phyloP scores from a whole-genome alignment of 2,888 invertebrate species.

The Drosophila phalerata region DNA sequence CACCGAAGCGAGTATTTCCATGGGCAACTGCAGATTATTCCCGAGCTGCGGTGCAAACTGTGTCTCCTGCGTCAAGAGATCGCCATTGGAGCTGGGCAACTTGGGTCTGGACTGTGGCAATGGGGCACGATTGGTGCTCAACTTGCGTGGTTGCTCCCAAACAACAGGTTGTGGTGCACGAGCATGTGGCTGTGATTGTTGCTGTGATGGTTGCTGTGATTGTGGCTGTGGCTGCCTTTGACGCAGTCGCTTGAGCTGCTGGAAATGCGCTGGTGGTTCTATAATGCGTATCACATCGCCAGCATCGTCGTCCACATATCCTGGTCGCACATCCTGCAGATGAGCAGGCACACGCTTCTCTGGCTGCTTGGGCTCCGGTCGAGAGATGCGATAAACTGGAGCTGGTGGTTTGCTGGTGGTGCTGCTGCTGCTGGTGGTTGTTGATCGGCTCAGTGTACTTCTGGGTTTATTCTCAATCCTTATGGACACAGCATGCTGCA shows the following conservation, averaged over 20 bases:
- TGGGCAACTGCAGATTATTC: slow-evolving; percentile 68
- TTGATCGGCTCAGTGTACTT: neutral
- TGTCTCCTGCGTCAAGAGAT: slow-evolving; percentile 64
- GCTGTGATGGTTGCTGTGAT: neutral
- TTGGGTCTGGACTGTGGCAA: neutral
- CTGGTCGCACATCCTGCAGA: slow-evolving; percentile 75
- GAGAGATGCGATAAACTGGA: slow-evolving; percentile 66
- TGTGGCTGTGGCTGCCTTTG: slow-evolving; percentile 42
- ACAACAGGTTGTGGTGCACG: slow-evolving; percentile 26
- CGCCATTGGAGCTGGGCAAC: slow-evolving; percentile 25
- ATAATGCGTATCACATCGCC: slow-evolving; percentile 83
- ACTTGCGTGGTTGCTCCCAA: slow-evolving; percentile 61
- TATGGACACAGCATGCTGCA: slow-evolving; percentile 26
- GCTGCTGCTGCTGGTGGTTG: slow-evolving; percentile 7
- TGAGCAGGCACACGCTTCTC: slow-evolving; percentile 68
- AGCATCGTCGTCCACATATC: slow-evolving; percentile 72
- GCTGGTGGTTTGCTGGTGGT: neutral
- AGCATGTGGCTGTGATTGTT: neutral
- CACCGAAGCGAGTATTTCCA: slow-evolving; percentile 81
- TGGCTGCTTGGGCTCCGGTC: slow-evolving; percentile 62
- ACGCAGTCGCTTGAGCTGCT: slow-evolving; percentile 69
- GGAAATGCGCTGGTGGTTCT: slow-evolving; percentile 81
- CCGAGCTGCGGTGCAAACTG: slow-evolving; percentile 32
- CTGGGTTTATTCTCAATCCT: slow-evolving; percentile 43
- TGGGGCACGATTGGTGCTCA: slow-evolving; percentile 54